Percentiles rank a stretch among this genome's conserved stretches.
These are phyloP conservation scores for Torymus texanus DNA, from an alignment of 2,888 invertebrate species.

Conservation along the genomic window DNA sequence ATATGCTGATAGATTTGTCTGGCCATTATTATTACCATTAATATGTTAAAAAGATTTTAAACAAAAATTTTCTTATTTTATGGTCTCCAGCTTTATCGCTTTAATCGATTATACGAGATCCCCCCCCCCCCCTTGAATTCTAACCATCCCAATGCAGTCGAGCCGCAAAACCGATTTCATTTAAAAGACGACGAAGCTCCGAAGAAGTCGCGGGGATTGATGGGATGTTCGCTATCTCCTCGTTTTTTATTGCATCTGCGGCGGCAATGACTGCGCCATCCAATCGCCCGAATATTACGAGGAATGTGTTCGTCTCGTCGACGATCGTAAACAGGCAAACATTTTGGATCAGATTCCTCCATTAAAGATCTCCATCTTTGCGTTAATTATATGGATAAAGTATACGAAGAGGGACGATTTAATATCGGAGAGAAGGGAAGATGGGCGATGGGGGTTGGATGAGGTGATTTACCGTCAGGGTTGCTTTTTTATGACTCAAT, in stretches of 20 bases:
- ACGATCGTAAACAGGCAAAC: conserved; percentile 10
- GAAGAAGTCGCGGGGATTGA: conserved; percentile 2
- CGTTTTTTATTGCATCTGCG: conserved; percentile 18
- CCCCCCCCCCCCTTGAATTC: too few relatives aligned
- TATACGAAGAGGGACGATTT: conserved; percentile 23
- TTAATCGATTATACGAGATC: too few relatives aligned
- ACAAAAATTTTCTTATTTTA: too few relatives aligned
- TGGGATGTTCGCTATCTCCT: neutral
- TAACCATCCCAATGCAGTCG: neutral
- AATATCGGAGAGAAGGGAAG: conserved; percentile 10
- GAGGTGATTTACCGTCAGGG: too few relatives aligned
- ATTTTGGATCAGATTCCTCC: neutral
- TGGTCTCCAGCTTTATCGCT: too few relatives aligned
- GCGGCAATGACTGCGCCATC: conserved; percentile 20
- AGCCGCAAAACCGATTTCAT: conserved; percentile 46
- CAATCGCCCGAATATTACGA: conserved; percentile 26
- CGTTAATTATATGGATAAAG: conserved; percentile 40
- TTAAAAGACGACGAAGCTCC: conserved; percentile 20
- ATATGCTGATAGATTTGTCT: too few relatives aligned
- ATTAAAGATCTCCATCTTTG: conserved; percentile 27
- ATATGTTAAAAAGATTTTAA: too few relatives aligned
- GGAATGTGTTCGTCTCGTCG: neutral
- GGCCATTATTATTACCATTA: too few relatives aligned
- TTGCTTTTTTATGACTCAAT: conserved; percentile 20
- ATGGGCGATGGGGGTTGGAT: too few relatives aligned